These are phyloP conservation scores for Zosterops borbonicus DNA, from an alignment of 2,113 vertebrate species.

Conservation along the genomic window DNA sequence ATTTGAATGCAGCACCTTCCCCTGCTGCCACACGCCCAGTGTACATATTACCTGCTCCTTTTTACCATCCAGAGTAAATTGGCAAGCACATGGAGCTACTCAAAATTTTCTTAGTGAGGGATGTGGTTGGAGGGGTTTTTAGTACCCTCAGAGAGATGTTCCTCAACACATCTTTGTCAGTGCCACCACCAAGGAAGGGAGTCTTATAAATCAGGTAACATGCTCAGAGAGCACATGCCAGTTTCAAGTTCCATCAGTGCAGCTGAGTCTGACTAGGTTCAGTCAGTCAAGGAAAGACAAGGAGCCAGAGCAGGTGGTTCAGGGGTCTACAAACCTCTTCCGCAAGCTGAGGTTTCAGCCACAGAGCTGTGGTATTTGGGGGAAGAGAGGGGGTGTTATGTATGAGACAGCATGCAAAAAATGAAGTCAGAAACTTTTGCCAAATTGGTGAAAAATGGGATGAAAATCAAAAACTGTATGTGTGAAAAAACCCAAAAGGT, in stretches of 20 bases:
- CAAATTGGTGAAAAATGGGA: not conserved
- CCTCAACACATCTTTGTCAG: not conserved
- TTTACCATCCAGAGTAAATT: not conserved
- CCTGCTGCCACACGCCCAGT: not conserved
- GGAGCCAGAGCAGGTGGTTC: not conserved
- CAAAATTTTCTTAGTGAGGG: not conserved
- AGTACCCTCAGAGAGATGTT: not conserved
- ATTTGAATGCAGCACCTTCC: not conserved
- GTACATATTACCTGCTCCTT: not conserved
- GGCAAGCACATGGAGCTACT: not conserved
- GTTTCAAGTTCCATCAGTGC: not conserved
- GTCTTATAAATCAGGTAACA: not conserved
- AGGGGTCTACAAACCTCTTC: not conserved
- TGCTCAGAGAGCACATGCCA: not conserved
- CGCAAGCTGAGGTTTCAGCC: not conserved
- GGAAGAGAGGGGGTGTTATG: not conserved
- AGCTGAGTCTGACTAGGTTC: not conserved
- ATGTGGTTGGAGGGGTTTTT: not conserved
- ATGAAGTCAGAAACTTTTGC: not conserved
- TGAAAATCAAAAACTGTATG: not conserved
- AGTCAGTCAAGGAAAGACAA: not conserved
- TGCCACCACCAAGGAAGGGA: not conserved
- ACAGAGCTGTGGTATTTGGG: not conserved
- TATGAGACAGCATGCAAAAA: not conserved
- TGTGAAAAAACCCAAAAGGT: not conserved